A percentile compares a stretch with the other conserved stretches of the same genome.
Conservation (phyloP, 2,113 vertebrate species). For the Paraplagusia blochii region DNA sequence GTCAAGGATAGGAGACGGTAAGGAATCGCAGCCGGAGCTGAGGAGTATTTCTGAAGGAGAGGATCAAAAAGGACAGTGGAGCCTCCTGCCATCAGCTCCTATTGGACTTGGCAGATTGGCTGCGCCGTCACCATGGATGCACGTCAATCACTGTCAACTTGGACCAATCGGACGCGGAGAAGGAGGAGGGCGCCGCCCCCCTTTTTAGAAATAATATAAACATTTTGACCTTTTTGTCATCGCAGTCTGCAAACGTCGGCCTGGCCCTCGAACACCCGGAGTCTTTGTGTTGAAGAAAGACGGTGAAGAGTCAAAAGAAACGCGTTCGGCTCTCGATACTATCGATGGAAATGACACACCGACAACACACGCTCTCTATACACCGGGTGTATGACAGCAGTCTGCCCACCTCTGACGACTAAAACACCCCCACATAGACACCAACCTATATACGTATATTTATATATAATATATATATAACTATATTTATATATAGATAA, state of each 20-base stretch:
- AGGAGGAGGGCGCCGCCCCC: constrained; percentile 81
- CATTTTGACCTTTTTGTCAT: constrained; percentile 75
- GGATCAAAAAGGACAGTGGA: constrained; percentile 77
- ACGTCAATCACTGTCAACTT: constrained; percentile 92
- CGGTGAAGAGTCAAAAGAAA: constrained; percentile 34
- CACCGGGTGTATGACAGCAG: no score
- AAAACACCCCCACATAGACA: no score
- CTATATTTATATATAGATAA: no score
- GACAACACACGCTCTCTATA: no score
- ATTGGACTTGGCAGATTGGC: constrained; percentile 90
- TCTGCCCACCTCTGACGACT: no score
- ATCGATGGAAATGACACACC: no score
- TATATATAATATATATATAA: no score
- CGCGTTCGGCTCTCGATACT: constrained; percentile 22
- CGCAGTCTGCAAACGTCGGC: constrained; percentile 59
- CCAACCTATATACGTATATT: no score
- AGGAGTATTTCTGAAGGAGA: constrained; percentile 75
- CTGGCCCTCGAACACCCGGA: constrained; percentile 36
- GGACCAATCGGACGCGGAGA: constrained; percentile 85
- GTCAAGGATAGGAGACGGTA: constrained; percentile 68
- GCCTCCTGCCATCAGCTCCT: constrained; percentile 79
- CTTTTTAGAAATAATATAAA: constrained; percentile 73
- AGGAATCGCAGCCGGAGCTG: constrained; percentile 73
- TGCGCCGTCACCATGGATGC: constrained; percentile 85
- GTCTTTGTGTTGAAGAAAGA: constrained; percentile 57